Evolutionary conservation across 1,140 invertebrate genomes (phyloP).

Genomic region (Lerema accius): DNA sequence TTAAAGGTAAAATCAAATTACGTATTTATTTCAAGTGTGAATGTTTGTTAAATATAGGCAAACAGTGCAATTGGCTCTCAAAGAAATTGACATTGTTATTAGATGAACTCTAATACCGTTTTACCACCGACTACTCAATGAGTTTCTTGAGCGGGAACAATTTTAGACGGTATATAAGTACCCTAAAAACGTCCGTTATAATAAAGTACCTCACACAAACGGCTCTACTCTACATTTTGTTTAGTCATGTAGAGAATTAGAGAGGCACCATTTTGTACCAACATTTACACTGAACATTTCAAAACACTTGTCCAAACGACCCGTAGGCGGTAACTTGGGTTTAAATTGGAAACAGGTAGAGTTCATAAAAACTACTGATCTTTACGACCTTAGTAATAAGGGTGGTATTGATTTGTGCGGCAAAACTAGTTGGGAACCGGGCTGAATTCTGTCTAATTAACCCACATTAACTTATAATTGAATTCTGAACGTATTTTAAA

Average conservation of each 20-base stretch:
- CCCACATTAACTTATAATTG: slow-evolving; percentile 32
- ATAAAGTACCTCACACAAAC: slow-evolving; percentile 8
- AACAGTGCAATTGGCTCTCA: too few relatives aligned
- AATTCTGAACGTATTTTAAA: slow-evolving; percentile 26
- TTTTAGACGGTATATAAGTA: neutral
- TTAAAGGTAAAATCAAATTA: too few relatives aligned
- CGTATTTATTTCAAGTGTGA: too few relatives aligned
- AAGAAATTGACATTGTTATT: too few relatives aligned
- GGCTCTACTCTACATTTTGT: slow-evolving; percentile 18
- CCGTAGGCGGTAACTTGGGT: slow-evolving; percentile 31
- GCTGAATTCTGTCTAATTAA: slow-evolving; percentile 33
- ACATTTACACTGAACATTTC: slow-evolving; percentile 47
- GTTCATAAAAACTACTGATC: neutral
- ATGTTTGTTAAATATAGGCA: too few relatives aligned
- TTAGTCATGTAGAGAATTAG: slow-evolving; percentile 17
- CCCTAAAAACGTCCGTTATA: neutral
- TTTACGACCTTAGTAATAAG: slow-evolving; percentile 1
- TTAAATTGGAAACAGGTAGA: slow-evolving; percentile 30
- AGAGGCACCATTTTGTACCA: slow-evolving; percentile 19
- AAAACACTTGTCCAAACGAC: slow-evolving; percentile 41
- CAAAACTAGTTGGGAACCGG: slow-evolving; percentile 2
- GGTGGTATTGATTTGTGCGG: neutral
- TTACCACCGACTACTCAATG: too few relatives aligned
- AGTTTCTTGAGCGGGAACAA: neutral
- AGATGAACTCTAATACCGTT: too few relatives aligned